Conservation (phyloP, 2,888 invertebrate species). For the Cantharis rufa region DNA sequence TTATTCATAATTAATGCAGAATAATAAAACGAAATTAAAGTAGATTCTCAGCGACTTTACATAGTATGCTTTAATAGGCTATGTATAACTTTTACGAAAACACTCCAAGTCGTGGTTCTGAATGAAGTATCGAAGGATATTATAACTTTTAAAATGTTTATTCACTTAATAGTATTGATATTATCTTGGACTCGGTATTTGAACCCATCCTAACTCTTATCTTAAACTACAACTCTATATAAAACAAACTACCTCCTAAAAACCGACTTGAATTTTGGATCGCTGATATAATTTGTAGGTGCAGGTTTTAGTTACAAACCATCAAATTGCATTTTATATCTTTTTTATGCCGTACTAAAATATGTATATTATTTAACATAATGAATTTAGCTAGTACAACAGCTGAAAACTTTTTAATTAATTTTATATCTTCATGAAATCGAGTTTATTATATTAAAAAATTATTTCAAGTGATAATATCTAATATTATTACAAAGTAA, state of each 20-base stretch:
- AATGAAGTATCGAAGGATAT: neutral
- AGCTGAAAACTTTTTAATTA: neutral
- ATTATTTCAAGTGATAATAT: neutral
- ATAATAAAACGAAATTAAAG: too few relatives aligned
- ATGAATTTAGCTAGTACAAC: neutral
- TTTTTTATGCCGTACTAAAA: neutral
- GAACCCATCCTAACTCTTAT: slow-evolving; percentile 38
- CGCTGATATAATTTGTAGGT: neutral
- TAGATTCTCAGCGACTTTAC: too few relatives aligned
- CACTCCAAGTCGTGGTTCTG: neutral
- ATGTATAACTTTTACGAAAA: neutral
- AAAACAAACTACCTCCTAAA: slow-evolving; percentile 12
- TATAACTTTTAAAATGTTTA: slow-evolving; percentile 34
- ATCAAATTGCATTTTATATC: neutral
- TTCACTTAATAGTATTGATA: slow-evolving; percentile 38
- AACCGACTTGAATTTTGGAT: neutral
- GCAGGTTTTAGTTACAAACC: neutral
- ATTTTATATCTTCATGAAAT: neutral
- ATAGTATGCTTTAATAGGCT: too few relatives aligned
- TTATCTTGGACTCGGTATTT: slow-evolving; percentile 36
- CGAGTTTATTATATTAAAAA: neutral
- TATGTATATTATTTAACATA: neutral
- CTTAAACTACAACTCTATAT: slow-evolving; percentile 38
- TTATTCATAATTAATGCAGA: too few relatives aligned
- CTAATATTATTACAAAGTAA: too few relatives aligned